Percentiles rank a stretch among this genome's conserved stretches.
Conservation (phyloP, 2,888 invertebrate genomes). For the Acanthococcus lagerstroemiae region DNA sequence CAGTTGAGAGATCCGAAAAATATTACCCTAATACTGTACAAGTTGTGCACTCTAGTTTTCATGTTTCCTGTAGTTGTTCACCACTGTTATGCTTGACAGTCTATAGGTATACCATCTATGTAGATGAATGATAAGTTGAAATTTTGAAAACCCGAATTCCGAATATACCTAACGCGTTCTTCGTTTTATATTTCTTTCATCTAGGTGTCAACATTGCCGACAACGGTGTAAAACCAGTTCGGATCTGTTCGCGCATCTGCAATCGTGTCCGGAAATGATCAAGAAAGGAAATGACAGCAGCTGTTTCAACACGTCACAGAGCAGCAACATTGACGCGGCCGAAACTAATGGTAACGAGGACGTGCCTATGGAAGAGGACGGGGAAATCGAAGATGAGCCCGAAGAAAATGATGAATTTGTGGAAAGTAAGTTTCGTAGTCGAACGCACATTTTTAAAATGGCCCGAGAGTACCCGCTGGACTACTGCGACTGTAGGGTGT, state of each 20-base stretch:
- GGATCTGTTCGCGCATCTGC: slow-evolving; percentile 59
- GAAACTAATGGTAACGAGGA: neutral
- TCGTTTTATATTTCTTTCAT: slow-evolving; percentile 47
- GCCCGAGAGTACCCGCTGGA: too few species aligned
- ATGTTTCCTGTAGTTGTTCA: too few species aligned
- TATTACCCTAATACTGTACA: too few species aligned
- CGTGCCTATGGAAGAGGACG: slow-evolving; percentile 13
- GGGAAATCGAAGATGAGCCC: slow-evolving; percentile 33
- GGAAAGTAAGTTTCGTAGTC: slow-evolving; percentile 37
- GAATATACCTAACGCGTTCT: neutral
- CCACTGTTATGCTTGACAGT: too few species aligned
- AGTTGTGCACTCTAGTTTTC: too few species aligned
- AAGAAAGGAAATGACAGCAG: slow-evolving; percentile 10
- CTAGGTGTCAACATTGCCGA: slow-evolving; percentile 74
- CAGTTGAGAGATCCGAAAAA: too few species aligned
- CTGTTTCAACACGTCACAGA: neutral
- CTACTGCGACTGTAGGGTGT: too few species aligned
- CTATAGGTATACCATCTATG: neutral
- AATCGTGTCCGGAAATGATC: slow-evolving; percentile 23
- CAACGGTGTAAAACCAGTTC: slow-evolving; percentile 76
- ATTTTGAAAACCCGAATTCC: neutral
- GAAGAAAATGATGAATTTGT: slow-evolving; percentile 40
- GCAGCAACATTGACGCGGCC: neutral
- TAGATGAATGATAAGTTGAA: neutral
- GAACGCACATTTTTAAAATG: too few species aligned